Conservation (phyloP, 2,797 vertebrate species). For the Eidolon dupreanum region DNA sequence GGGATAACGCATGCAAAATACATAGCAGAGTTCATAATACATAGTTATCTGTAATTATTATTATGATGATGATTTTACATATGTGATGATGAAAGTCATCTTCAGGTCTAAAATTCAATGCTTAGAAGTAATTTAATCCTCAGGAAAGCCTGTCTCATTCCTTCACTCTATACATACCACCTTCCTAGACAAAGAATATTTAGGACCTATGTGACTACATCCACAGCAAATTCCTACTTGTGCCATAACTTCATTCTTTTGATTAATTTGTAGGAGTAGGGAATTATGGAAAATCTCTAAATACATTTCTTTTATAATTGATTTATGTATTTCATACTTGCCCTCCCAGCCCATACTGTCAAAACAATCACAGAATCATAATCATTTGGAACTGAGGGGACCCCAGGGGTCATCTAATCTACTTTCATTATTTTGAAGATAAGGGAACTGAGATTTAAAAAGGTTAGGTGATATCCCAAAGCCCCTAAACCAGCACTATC, state of each 20-base stretch:
- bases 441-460: background rate
- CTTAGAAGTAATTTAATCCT: constrained; percentile 33
- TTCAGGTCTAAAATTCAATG: background rate
- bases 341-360: background rate
- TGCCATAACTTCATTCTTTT: background rate
- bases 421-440: background rate
- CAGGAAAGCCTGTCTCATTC: background rate
- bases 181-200: background rate
- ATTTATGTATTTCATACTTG: background rate
- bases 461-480: background rate
- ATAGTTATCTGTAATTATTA: constrained; percentile 48
- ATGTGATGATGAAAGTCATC: background rate
- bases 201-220: background rate
- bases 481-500: background rate
- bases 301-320: background rate
- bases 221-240: background rate
- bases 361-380: background rate
- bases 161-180: background rate
- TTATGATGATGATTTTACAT: background rate
- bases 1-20: constrained; percentile 25
- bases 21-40: background rate
- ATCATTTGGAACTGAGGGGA: background rate
- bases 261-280: background rate
- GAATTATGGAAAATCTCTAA: background rate
- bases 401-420: background rate